Conservation (phyloP, 2,797 vertebrate species). For the Girardinus metallicus region DNA sequence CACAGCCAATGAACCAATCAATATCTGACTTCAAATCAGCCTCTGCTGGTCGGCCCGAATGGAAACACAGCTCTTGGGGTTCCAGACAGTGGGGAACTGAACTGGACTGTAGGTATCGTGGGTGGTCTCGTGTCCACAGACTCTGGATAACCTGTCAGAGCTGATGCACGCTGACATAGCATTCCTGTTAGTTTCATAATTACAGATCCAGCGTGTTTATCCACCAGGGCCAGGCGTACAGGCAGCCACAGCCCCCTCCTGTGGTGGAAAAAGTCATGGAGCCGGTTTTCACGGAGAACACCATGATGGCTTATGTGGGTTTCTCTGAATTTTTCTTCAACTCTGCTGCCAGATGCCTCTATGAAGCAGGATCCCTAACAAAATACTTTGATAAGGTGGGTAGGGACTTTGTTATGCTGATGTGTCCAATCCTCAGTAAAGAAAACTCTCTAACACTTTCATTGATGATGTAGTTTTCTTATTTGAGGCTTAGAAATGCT, state of each 20-base stretch:
- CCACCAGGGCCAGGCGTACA: neutral
- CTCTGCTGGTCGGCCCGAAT: no score
- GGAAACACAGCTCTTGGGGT: no score
- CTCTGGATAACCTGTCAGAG: neutral
- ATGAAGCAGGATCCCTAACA: neutral
- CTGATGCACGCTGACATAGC: neutral
- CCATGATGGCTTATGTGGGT: neutral
- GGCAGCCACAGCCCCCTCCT: neutral
- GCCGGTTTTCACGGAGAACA: neutral
- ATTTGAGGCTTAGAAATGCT: neutral
- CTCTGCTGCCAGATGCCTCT: neutral
- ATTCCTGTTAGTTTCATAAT: neutral
- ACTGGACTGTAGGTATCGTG: no score
- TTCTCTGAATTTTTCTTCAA: conserved; percentile 7
- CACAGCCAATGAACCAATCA: no score
- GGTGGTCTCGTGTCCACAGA: neutral
- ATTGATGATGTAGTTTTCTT: neutral
- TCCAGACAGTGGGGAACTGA: no score
- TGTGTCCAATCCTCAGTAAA: neutral
- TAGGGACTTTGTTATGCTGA: neutral
- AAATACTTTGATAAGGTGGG: neutral
- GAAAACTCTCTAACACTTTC: neutral
- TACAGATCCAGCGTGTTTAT: neutral
- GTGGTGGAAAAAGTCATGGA: neutral
- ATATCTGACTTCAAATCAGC: no score